Evolutionary conservation across 2,113 vertebrate species (phyloP).

Genomic region (Thunnus thynnus): DNA sequence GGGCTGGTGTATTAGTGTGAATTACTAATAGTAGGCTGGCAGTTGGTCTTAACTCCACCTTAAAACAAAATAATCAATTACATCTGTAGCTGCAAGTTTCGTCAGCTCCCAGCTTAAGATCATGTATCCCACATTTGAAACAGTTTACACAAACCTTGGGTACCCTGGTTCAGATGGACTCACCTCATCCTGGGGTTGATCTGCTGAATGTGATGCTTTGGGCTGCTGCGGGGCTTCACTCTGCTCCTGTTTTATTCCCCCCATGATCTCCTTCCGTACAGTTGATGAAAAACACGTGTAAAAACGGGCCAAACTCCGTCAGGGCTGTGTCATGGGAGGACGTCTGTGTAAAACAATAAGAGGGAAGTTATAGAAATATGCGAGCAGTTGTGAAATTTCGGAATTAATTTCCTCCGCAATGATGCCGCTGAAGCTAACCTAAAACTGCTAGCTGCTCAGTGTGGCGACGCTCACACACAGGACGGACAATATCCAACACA

Average conservation of each 20-base stretch:
- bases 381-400: neutral
- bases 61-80: neutral
- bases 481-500: slow-evolving; percentile 25
- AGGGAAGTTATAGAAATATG: neutral
- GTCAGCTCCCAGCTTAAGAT: neutral
- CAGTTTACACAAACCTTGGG: neutral
- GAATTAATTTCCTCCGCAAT: neutral
- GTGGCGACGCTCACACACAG: slow-evolving; percentile 22
- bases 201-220: slow-evolving; percentile 75
- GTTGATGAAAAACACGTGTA: neutral
- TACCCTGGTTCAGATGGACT: slow-evolving; percentile 1
- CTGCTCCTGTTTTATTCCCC: slow-evolving; percentile 87
- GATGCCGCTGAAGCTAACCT: slow-evolving; percentile 41
- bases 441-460: slow-evolving; percentile 54
- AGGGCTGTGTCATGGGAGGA: neutral
- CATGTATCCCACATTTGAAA: neutral
- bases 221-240: slow-evolving; percentile 78
- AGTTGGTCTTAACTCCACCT: neutral
- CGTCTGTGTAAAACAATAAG: neutral
- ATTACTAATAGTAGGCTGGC: too few species aligned
- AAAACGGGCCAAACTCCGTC: neutral
- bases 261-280: slow-evolving; percentile 68
- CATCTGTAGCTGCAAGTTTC: neutral
- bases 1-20: neutral
- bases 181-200: slow-evolving; percentile 83